phyloP scores from a whole-genome alignment of 2,113 vertebrate genomes.

The Ochotona princeps region DNA sequence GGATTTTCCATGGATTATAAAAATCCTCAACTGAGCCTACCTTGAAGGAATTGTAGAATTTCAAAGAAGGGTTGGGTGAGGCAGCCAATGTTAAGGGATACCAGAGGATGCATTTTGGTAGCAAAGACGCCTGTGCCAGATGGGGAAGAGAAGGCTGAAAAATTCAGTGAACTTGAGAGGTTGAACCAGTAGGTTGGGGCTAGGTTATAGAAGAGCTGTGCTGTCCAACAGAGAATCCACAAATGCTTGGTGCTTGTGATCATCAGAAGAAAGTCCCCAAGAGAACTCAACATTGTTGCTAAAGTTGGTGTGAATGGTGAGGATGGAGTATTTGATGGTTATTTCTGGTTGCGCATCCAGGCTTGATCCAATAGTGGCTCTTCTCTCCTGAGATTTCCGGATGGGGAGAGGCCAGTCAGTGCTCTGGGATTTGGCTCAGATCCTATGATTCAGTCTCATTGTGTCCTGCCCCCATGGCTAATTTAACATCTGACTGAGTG shows the following conservation, averaged over 20 bases:
- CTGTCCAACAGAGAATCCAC: not conserved
- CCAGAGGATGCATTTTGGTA: not conserved
- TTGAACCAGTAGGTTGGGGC: not conserved
- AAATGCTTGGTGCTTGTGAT: not conserved
- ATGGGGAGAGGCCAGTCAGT: not conserved
- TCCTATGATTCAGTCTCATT: too few species aligned
- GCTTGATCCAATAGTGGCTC: not conserved
- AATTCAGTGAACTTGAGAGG: not conserved
- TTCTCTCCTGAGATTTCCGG: not conserved
- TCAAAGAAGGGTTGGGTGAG: not conserved
- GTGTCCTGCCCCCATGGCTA: not conserved
- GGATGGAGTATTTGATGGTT: not conserved
- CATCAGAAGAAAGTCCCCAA: not conserved
- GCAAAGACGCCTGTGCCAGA: not conserved
- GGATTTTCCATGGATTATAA: constrained; percentile 12
- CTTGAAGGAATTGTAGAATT: constrained; percentile 11
- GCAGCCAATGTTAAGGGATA: not conserved
- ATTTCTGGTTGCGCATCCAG: not conserved
- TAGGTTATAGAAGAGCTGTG: not conserved
- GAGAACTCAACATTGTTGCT: not conserved
- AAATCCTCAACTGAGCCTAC: not conserved
- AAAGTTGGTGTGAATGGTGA: not conserved
- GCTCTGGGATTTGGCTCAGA: not conserved
- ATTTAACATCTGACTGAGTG: constrained; percentile 17
- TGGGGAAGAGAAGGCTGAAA: not conserved